Conservation (phyloP, 2,797 vertebrate species). For the Enteromius mattozi region DNA sequence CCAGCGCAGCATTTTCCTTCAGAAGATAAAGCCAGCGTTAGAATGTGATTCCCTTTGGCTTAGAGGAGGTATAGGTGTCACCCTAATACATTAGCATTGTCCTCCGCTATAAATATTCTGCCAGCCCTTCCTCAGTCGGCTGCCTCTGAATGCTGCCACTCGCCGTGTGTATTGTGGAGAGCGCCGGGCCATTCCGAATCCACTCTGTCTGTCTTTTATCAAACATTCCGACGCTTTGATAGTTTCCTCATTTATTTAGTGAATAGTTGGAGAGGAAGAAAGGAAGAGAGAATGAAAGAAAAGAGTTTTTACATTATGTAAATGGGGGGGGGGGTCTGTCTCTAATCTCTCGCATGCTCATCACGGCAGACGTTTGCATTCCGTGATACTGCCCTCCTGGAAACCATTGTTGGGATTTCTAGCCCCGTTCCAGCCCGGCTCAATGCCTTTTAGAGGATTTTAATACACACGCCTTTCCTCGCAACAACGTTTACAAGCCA, state of each 20-base stretch:
- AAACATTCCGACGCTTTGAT: slow-evolving; percentile 78
- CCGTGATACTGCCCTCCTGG: slow-evolving; percentile 76
- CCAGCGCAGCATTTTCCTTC: slow-evolving; percentile 32
- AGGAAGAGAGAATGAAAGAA: slow-evolving; percentile 40
- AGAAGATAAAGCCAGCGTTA: slow-evolving; percentile 58
- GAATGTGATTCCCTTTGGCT: slow-evolving; percentile 72
- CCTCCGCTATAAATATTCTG: slow-evolving; percentile 82
- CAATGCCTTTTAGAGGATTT: slow-evolving; percentile 72
- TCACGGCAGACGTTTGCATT: slow-evolving; percentile 77
- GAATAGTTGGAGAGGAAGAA: slow-evolving; percentile 75
- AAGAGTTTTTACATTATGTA: slow-evolving; percentile 84
- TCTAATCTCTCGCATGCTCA: slow-evolving; percentile 85
- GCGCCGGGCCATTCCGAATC: slow-evolving; percentile 79
- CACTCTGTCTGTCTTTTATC: slow-evolving; percentile 78
- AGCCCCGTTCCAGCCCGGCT: slow-evolving; percentile 67
- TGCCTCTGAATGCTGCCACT: slow-evolving; percentile 78
- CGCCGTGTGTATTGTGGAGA: slow-evolving; percentile 75
- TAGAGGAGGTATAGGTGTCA: slow-evolving; percentile 82
- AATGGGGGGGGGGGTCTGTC: slow-evolving; percentile 74
- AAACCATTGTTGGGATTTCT: slow-evolving; percentile 76
- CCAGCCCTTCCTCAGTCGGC: slow-evolving; percentile 79
- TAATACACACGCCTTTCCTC: slow-evolving; percentile 75
- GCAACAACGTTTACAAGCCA: slow-evolving; percentile 79
- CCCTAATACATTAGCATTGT: slow-evolving; percentile 84
- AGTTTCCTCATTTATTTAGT: slow-evolving; percentile 87